Percentiles rank a stretch among this genome's conserved stretches.
phyloP scores from a whole-genome alignment of 2,113 vertebrate species.

The Cettia cetti region DNA sequence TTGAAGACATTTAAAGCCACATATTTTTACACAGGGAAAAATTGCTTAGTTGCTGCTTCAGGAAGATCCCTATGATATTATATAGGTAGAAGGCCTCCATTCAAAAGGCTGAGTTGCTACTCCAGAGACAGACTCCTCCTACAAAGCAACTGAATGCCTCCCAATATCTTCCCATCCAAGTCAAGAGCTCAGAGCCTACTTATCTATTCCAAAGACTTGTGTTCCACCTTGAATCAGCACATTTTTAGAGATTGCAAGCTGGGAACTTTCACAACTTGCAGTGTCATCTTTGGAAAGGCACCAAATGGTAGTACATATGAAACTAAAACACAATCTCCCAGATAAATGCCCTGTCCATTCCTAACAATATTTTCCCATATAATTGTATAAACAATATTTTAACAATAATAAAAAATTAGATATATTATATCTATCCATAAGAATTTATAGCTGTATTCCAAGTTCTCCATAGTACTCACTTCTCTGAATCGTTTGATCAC shows the following conservation, averaged over 20 bases:
- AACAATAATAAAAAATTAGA: not conserved
- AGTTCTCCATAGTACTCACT: not conserved
- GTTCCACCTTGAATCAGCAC: not conserved
- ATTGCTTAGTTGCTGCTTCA: not conserved
- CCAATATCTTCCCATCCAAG: not conserved
- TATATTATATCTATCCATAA: not conserved
- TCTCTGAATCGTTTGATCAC: not conserved
- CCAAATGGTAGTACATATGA: not conserved
- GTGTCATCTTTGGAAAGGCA: not conserved
- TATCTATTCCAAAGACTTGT: not conserved
- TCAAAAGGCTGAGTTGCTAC: not conserved
- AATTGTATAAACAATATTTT: not conserved
- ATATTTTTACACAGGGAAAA: not conserved
- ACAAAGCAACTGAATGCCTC: not conserved
- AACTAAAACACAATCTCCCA: not conserved
- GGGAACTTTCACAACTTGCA: not conserved
- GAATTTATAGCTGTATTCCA: not conserved
- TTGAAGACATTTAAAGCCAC: not conserved
- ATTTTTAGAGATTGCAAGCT: not conserved
- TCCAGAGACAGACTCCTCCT: not conserved
- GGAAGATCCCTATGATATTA: not conserved
- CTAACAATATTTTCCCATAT: not conserved
- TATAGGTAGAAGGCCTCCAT: not conserved
- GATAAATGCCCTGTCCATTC: not conserved
- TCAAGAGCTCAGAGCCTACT: not conserved